phyloP scores from a whole-genome alignment of 2,113 vertebrate genomes.

The Caranx melampygus region DNA sequence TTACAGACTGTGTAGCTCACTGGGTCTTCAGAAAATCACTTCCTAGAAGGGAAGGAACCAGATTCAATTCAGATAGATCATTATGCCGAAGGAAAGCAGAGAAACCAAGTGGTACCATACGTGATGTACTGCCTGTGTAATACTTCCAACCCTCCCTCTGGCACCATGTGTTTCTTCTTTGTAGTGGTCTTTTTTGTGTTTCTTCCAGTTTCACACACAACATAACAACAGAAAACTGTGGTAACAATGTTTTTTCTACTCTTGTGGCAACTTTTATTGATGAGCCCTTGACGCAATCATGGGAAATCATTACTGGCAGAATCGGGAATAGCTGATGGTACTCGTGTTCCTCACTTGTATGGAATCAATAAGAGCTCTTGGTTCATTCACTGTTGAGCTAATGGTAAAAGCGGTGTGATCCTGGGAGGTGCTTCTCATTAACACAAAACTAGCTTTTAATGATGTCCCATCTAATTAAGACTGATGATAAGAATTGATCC shows the following conservation, averaged over 20 bases:
- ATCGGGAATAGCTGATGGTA: conserved; percentile 37
- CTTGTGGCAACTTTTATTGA: conserved; percentile 5
- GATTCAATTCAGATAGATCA: conserved; percentile 32
- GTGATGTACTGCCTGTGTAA: conserved; percentile 14
- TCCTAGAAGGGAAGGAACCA: conserved; percentile 43
- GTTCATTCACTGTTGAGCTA: conserved; percentile 60
- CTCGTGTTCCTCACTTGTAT: conserved; percentile 28
- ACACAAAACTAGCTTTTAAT: conserved; percentile 76
- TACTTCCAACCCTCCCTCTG: conserved; percentile 20
- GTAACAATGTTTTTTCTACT: neutral
- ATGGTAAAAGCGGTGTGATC: conserved; percentile 54
- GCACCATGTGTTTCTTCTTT: conserved; percentile 2
- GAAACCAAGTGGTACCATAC: conserved; percentile 34
- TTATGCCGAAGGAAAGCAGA: conserved; percentile 31
- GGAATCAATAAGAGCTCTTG: conserved; percentile 68
- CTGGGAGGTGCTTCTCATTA: conserved; percentile 68
- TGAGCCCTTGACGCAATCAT: neutral
- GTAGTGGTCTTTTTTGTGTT: neutral
- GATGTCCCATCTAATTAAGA: conserved; percentile 76
- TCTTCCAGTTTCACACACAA: neutral
- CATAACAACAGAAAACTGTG: neutral
- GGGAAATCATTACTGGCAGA: conserved; percentile 41
- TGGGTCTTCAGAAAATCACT: conserved; percentile 29
- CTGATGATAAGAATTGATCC: conserved; percentile 75
- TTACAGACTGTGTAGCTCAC: conserved; percentile 3